phyloP scores from a whole-genome alignment of 2,888 invertebrate species.

The Morpho helenor region DNA sequence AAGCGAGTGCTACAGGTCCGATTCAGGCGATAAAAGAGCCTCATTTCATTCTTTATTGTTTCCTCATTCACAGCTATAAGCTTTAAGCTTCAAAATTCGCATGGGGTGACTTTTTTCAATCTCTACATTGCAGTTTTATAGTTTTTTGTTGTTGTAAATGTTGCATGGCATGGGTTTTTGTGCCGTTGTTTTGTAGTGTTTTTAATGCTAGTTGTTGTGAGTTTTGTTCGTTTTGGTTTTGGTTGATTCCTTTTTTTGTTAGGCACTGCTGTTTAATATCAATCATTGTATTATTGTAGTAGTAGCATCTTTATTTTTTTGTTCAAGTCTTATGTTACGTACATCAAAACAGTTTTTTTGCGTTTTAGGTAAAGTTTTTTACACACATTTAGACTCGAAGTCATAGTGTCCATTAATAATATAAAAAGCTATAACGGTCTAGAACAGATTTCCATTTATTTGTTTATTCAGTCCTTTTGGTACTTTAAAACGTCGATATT shows the following conservation, averaged over 20 bases:
- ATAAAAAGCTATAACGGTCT: no score
- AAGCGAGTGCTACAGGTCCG: constrained; percentile 94
- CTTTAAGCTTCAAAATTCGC: constrained; percentile 44
- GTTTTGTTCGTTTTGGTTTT: constrained; percentile 8
- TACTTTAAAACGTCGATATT: constrained; percentile 4
- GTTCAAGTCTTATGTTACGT: no score
- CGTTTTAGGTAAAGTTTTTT: no score
- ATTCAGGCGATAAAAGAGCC: constrained; percentile 76
- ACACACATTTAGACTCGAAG: no score
- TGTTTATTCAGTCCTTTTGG: neutral
- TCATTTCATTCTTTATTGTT: constrained; percentile 45
- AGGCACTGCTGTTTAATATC: no score
- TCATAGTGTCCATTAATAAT: no score
- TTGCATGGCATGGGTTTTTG: constrained; percentile 71
- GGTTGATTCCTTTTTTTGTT: constrained; percentile 25
- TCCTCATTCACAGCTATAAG: constrained; percentile 30
- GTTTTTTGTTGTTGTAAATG: constrained; percentile 33
- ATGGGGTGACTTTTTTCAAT: constrained; percentile 37
- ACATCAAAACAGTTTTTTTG: no score
- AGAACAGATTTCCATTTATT: no score
- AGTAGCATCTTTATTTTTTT: no score
- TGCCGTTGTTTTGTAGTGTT: constrained; percentile 49
- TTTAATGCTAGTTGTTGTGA: constrained; percentile 49
- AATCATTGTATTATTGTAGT: no score
- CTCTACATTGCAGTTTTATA: constrained; percentile 37